Conservation (phyloP, 1,140 invertebrate species). For the Rhopalosiphum maidis region DNA sequence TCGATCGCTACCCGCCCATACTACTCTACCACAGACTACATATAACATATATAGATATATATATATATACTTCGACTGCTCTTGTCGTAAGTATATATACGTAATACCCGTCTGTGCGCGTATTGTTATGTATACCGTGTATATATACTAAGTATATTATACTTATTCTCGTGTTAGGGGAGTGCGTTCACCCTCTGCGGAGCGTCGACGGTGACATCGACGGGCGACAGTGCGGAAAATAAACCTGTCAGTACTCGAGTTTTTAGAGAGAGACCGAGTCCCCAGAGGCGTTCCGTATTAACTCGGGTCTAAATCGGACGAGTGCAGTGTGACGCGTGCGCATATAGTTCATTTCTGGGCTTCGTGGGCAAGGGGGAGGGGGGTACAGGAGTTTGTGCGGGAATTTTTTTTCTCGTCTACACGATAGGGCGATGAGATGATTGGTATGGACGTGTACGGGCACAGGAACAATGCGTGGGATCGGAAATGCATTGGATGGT, state of each 20-base stretch:
- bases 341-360: neutral
- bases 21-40: neutral
- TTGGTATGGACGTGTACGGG: neutral
- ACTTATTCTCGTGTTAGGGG: neutral
- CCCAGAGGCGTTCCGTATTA: conserved; percentile 12
- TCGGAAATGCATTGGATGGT: neutral
- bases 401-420: neutral
- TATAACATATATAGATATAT: neutral
- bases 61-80: neutral
- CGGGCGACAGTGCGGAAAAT: conserved; percentile 27
- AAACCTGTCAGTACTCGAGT: conserved; percentile 45
- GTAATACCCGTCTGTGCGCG: neutral
- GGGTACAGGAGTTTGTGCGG: neutral
- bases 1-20: neutral
- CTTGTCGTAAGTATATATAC: conserved; percentile 5
- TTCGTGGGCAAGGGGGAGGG: neutral
- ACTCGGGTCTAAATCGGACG: neutral
- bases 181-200: neutral
- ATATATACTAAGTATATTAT: neutral
- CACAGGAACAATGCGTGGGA: neutral
- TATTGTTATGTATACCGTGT: neutral
- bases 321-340: neutral
- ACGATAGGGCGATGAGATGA: neutral
- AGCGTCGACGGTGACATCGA: neutral
- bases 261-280: neutral